Evolutionary conservation across 2,888 invertebrate species (phyloP).

Genomic region (Acleris literana): DNA sequence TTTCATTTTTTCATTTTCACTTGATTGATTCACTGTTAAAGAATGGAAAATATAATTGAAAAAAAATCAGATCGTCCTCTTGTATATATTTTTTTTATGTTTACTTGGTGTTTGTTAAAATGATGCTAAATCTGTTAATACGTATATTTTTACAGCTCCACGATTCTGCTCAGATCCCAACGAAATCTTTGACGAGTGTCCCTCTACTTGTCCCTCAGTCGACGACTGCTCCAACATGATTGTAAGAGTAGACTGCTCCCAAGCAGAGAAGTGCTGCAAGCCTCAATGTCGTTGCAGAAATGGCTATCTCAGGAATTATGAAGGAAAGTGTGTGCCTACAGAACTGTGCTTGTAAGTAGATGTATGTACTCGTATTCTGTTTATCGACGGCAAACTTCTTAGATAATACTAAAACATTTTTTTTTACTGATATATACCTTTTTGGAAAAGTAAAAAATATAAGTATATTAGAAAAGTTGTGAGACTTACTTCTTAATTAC

Average conservation of each 20-base stretch:
- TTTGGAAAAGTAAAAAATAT: too few species aligned
- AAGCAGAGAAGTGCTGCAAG: slow-evolving; percentile 14
- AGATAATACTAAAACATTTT: too few species aligned
- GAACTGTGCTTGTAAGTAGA: not conserved
- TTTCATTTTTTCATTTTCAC: too few species aligned
- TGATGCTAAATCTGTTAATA: too few species aligned
- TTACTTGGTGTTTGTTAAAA: too few species aligned
- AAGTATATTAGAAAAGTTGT: too few species aligned
- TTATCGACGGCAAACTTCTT: not conserved
- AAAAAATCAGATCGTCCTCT: too few species aligned
- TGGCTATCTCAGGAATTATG: not conserved
- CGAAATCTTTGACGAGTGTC: slow-evolving; percentile 34
- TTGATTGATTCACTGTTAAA: too few species aligned
- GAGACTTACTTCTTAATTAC: too few species aligned
- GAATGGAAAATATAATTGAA: too few species aligned
- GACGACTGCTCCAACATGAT: slow-evolving; percentile 5
- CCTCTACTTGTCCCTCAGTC: slow-evolving; percentile 34
- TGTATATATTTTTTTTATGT: too few species aligned
- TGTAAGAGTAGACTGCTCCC: slow-evolving; percentile 11
- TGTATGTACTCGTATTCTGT: not conserved
- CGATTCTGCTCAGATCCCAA: slow-evolving; percentile 25
- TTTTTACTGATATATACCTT: too few species aligned
- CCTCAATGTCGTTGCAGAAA: slow-evolving; percentile 10
- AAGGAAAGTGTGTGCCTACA: not conserved
- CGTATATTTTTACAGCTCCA: slow-evolving; percentile 15